Base-by-base conservation (phyloP, 1,140 invertebrate species). In the Drosophila willistoni region DNA sequence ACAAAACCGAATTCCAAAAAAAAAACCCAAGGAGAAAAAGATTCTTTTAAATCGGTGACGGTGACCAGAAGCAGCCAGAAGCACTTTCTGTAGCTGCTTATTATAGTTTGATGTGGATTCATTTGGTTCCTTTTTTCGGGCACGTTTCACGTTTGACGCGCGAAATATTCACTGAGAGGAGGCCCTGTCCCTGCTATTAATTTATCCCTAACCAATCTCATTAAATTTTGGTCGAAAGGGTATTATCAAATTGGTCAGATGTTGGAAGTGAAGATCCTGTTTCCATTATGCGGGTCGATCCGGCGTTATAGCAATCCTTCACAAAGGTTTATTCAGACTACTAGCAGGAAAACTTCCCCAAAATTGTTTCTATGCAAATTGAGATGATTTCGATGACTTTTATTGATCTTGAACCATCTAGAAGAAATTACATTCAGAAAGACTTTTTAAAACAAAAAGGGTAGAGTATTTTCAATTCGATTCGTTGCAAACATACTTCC, bases 31-130 rank as follows among this genome's bases (percentile, higher is more conserved):
- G 41, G 51, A 60, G 13, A 12, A 51, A 25, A 73, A 44, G 64
- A 73, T 51, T 39, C 63, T 66, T 69, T 47, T 42, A 67, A 34
- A 29, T 51, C 42, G 12, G 7, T 55, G 34, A 63, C 74, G 71
- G 75, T 90, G 84, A 90, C 85, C 84, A 89, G 85, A 90, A 89
- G 84, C 84, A 90, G 84, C 84, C 84, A 89, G 84, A 89, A 89
- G 84, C 84, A 86, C 85, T 90, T 89, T 89, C 19, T 73, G 78
- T 68, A 89, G 78, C 85, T 76, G 86, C 84, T 89, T 89, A 89
- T 89, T 89, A 51, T 51, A 89, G 84, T 76, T 75, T 61, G 78
- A 79, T 71, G 69, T 82, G 79, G 82, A 81, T 82, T 79, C 51
- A 17, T 63, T 44, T 68, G 36, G 25, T 69, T 69, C 42, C 9